Percentiles rank a stretch among this genome's conserved stretches.
These are phyloP conservation scores for Bradypodion ventrale DNA, from an alignment of 2,797 vertebrate species.

Conservation along the genomic window DNA sequence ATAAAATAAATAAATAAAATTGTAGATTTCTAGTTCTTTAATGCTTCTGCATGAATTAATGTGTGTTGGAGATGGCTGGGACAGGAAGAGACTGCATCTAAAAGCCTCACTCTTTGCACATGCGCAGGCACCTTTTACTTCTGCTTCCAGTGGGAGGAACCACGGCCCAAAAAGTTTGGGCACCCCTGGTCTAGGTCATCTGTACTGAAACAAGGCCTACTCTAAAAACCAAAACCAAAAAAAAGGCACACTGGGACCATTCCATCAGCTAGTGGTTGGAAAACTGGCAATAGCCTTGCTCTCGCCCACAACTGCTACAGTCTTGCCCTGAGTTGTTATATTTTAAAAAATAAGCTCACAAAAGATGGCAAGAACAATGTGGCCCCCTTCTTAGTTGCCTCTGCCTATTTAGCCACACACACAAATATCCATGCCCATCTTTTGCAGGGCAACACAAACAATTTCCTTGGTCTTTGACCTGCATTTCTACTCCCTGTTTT, in stretches of 20 bases:
- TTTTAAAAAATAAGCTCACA: not conserved
- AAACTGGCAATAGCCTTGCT: not conserved
- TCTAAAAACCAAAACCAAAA: no score
- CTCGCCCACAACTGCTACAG: not conserved
- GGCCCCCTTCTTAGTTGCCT: not conserved
- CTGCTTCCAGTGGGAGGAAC: no score
- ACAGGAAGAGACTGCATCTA: not conserved
- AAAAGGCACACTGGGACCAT: not conserved
- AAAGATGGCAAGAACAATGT: not conserved
- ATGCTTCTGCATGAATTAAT: not conserved
- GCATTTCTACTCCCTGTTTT: not conserved
- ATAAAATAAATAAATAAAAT: no score
- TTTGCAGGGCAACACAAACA: not conserved
- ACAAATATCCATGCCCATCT: not conserved
- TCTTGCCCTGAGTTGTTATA: not conserved
- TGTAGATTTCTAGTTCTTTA: no score
- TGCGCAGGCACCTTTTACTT: no score
- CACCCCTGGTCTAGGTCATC: no score
- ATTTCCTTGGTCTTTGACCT: not conserved
- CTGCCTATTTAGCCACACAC: not conserved
- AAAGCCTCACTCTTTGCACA: not conserved
- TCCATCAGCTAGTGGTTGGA: slow-evolving; percentile 23
- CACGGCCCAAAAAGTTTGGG: no score
- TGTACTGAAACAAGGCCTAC: no score
- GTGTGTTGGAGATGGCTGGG: not conserved